phyloP scores from a whole-genome alignment of 23 tunicate species.

The Botrylloides violaceus region DNA sequence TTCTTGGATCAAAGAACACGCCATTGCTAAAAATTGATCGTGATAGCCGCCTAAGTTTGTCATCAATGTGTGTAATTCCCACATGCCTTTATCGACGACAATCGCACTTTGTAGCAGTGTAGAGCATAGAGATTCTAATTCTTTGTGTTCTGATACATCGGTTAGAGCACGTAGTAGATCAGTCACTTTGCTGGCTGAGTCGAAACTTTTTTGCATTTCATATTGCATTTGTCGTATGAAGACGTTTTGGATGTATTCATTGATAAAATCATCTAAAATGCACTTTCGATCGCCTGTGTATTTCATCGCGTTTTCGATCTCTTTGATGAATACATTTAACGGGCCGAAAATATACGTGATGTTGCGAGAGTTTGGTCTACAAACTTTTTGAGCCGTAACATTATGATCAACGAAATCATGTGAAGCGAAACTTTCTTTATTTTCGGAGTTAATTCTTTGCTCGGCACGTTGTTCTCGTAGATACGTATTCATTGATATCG shows the following conservation, averaged over 20 bases:
- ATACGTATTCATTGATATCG: conserved; percentile 96
- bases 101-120: conserved; percentile 77
- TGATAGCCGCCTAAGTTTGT: conserved; percentile 78
- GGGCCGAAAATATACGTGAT: conserved; percentile 82
- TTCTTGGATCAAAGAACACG: conserved; percentile 74
- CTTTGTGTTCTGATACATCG: conserved; percentile 40
- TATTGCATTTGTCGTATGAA: conserved; percentile 90
- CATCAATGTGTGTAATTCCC: conserved; percentile 71
- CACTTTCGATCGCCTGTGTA: conserved; percentile 39
- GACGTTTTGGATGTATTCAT: conserved; percentile 90
- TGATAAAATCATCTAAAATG: conserved; percentile 74
- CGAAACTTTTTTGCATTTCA: conserved; percentile 84
- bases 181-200: conserved; percentile 92
- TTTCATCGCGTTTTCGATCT: conserved; percentile 48
- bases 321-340: conserved; percentile 60
- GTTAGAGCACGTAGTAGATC: conserved; percentile 87
- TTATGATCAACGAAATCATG: conserved; percentile 59
- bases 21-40: conserved; percentile 91
- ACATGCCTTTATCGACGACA: conserved; percentile 85
- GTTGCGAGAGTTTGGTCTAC: conserved; percentile 85
- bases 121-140: conserved; percentile 21
- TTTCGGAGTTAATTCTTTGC: conserved; percentile 29
- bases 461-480: conserved; percentile 89
- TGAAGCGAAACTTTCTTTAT: conserved; percentile 8
- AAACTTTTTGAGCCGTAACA: conserved; percentile 73